These are phyloP conservation scores for Crotalus tigris DNA, from an alignment of 2,113 vertebrate genomes.

Conservation along the genomic window DNA sequence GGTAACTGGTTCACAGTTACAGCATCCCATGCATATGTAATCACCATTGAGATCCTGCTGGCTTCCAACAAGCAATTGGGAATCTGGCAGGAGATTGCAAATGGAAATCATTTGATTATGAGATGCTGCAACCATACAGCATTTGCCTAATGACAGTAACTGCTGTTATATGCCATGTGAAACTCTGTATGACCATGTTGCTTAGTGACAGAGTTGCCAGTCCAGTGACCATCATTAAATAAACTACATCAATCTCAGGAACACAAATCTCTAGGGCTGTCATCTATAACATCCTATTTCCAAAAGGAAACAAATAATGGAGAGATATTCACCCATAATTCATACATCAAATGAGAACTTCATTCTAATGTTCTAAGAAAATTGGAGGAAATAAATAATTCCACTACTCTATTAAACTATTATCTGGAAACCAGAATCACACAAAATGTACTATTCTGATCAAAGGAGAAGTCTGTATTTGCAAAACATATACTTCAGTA, in stretches of 20 bases:
- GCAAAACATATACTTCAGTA: slow-evolving; percentile 29
- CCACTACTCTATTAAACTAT: slow-evolving; percentile 5
- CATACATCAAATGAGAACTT: not conserved
- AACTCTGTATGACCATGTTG: not conserved
- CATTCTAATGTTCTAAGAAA: not conserved
- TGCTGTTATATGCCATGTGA: not conserved
- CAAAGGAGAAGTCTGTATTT: slow-evolving; percentile 16
- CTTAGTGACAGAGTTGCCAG: not conserved
- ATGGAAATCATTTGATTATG: not conserved
- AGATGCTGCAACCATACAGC: not conserved
- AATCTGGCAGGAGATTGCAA: not conserved
- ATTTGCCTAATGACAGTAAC: not conserved
- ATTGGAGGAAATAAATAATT: not conserved
- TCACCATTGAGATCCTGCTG: not conserved
- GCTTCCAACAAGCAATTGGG: not conserved
- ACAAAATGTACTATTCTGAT: slow-evolving; percentile 12
- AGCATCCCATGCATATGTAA: not conserved
- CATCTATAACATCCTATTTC: not conserved
- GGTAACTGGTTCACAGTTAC: not conserved
- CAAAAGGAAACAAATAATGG: not conserved
- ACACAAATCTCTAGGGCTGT: not conserved
- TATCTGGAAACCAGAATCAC: not conserved
- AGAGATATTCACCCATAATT: not conserved
- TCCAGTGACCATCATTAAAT: not conserved
- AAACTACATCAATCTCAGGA: not conserved